Conservation (phyloP, 1,140 invertebrate species). For the Drosophila sproati region DNA sequence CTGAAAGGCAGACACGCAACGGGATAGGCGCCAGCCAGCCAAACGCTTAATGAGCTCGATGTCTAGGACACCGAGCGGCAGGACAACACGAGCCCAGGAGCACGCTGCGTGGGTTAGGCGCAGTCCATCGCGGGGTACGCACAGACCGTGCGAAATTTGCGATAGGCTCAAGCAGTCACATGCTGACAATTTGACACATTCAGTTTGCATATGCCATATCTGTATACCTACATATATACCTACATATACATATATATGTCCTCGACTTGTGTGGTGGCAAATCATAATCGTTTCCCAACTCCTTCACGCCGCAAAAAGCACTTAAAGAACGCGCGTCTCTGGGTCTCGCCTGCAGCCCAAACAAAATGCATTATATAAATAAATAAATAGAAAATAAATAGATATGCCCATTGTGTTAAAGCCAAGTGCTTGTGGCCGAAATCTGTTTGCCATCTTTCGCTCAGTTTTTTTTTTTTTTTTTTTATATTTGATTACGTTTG, state of each 20-base stretch:
- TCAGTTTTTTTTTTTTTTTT: neutral
- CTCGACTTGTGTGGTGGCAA: slow-evolving; percentile 78
- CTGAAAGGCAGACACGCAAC: slow-evolving; percentile 61
- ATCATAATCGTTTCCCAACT: slow-evolving; percentile 73
- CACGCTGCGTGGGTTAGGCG: slow-evolving; percentile 52
- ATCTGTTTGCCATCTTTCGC: slow-evolving; percentile 12
- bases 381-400: slow-evolving; percentile 44
- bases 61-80: slow-evolving; percentile 41
- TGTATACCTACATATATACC: neutral
- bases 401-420: neutral
- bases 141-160: slow-evolving; percentile 70
- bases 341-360: slow-evolving; percentile 22
- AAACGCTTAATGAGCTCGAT: slow-evolving; percentile 58
- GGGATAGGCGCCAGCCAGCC: slow-evolving; percentile 71
- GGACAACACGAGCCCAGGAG: slow-evolving; percentile 39
- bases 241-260: slow-evolving; percentile 1
- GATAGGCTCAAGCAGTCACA: slow-evolving; percentile 32
- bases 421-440: neutral
- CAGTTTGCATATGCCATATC: slow-evolving; percentile 33
- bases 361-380: slow-evolving; percentile 46
- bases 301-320: slow-evolving; percentile 58
- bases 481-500: slow-evolving; percentile 68
- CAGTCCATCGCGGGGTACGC: slow-evolving; percentile 40
- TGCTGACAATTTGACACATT: slow-evolving; percentile 78
- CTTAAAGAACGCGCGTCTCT: slow-evolving; percentile 9